These are phyloP conservation scores for Anadara kagoshimensis DNA, from an alignment of 1,140 invertebrate genomes.

Conservation along the genomic window DNA sequence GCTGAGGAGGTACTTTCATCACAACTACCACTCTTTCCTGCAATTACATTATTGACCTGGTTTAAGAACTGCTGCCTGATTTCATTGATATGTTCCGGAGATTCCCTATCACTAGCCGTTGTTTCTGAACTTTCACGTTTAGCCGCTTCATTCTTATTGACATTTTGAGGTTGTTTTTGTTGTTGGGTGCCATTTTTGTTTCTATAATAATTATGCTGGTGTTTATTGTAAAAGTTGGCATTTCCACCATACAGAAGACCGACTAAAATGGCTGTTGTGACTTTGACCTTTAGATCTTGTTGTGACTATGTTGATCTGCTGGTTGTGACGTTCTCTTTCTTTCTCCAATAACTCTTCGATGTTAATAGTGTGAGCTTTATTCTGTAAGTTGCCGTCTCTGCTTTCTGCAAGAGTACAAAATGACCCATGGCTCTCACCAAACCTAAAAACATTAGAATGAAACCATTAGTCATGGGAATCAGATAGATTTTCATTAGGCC, in stretches of 20 bases:
- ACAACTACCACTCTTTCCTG: neutral
- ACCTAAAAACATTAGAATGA: constrained; percentile 66
- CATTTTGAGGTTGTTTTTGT: constrained; percentile 17
- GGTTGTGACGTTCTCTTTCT: constrained; percentile 44
- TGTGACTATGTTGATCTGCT: constrained; percentile 49
- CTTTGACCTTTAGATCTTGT: constrained; percentile 43
- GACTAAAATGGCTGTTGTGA: constrained; percentile 18
- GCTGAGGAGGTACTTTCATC: no score
- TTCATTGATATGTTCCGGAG: constrained; percentile 39
- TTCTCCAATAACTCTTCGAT: constrained; percentile 53
- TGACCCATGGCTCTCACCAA: constrained; percentile 80
- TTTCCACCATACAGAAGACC: constrained; percentile 21
- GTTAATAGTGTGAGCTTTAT: constrained; percentile 53
- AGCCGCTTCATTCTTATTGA: neutral
- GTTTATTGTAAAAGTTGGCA: constrained; percentile 37
- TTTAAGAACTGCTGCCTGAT: constrained; percentile 36
- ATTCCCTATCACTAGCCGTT: constrained; percentile 28
- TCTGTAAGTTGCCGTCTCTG: constrained; percentile 76
- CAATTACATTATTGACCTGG: constrained; percentile 31
- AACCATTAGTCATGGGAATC: no score
- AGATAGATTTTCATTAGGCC: no score
- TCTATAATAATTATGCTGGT: constrained; percentile 52
- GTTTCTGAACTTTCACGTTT: constrained; percentile 8
- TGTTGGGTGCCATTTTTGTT: constrained; percentile 12
- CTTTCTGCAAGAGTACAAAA: constrained; percentile 80